phyloP scores from a whole-genome alignment of 2,113 vertebrate species.

The Percopsis transmontana region DNA sequence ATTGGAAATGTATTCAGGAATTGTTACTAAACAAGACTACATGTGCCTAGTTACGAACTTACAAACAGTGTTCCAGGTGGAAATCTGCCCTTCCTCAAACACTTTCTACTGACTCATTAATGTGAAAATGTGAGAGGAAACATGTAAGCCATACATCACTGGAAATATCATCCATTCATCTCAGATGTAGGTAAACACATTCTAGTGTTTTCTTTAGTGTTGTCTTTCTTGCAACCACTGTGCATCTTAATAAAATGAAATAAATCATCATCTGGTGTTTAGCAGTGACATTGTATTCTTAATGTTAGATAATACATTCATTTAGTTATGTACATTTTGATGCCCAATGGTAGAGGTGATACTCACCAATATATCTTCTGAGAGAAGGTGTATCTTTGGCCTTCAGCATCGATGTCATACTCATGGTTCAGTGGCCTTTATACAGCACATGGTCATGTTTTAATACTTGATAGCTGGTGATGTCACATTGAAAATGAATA shows the following conservation, averaged over 20 bases:
- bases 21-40: not conserved
- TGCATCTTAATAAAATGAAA: constrained; percentile 50
- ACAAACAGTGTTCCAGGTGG: not conserved
- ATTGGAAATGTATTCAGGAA: constrained; percentile 1
- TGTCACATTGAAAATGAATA: constrained; percentile 56
- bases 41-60: not conserved
- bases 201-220: not conserved
- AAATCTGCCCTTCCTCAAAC: not conserved
- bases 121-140: constrained; percentile 18
- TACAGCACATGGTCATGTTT: constrained; percentile 43
- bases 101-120: constrained; percentile 4
- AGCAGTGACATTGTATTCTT: constrained; percentile 60
- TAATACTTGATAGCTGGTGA: constrained; percentile 57
- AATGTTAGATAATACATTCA: constrained; percentile 65
- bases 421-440: constrained; percentile 53
- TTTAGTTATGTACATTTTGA: constrained; percentile 68
- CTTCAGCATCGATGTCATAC: constrained; percentile 63
- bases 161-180: constrained; percentile 1
- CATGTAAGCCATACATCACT: constrained; percentile 5
- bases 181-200: constrained; percentile 19
- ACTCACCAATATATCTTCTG: constrained; percentile 49
- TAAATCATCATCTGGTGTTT: constrained; percentile 24
- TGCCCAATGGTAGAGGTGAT: constrained; percentile 58
- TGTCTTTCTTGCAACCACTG: constrained; percentile 13
- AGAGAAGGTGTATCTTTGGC: constrained; percentile 70